A percentile compares a stretch with the other conserved stretches of the same genome.
Conservation (phyloP, 2,888 invertebrate genomes). For the Megamerina dolium region DNA sequence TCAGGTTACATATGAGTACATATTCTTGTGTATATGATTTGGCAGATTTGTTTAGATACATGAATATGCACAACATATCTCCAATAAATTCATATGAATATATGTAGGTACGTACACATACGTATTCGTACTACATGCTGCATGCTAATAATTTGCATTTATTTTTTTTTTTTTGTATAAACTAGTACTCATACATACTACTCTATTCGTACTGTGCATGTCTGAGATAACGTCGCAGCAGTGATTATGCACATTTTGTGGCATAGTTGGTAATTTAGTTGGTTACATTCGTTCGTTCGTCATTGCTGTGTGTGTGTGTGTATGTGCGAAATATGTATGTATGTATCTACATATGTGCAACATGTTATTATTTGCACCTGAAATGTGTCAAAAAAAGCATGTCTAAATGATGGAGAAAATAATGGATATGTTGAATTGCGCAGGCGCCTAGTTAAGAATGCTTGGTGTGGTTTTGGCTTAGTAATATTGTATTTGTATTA, state of each 20-base stretch:
- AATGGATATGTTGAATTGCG: background rate
- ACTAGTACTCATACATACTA: too few relatives aligned
- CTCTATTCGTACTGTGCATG: too few relatives aligned
- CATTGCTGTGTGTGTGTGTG: background rate
- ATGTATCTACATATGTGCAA: background rate
- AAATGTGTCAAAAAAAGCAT: background rate
- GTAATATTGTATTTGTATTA: too few relatives aligned
- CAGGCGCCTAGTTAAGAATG: background rate
- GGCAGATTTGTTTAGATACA: too few relatives aligned
- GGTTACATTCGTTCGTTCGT: background rate
- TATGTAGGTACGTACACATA: too few relatives aligned
- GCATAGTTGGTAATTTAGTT: background rate
- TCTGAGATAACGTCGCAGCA: slow-evolving; percentile 3
- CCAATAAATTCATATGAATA: too few relatives aligned
- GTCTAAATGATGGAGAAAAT: too few relatives aligned
- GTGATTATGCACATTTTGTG: background rate
- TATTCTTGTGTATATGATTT: too few relatives aligned
- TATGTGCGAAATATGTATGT: background rate
- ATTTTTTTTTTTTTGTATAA: too few relatives aligned
- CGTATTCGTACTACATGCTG: slow-evolving; percentile 5
- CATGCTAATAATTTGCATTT: background rate
- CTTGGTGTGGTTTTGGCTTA: too few relatives aligned
- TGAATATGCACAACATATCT: too few relatives aligned
- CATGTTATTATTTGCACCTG: background rate
- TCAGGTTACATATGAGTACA: too few relatives aligned